Base-by-base conservation (phyloP, 2,113 vertebrate species). In the Hippocampus abdominalis region DNA sequence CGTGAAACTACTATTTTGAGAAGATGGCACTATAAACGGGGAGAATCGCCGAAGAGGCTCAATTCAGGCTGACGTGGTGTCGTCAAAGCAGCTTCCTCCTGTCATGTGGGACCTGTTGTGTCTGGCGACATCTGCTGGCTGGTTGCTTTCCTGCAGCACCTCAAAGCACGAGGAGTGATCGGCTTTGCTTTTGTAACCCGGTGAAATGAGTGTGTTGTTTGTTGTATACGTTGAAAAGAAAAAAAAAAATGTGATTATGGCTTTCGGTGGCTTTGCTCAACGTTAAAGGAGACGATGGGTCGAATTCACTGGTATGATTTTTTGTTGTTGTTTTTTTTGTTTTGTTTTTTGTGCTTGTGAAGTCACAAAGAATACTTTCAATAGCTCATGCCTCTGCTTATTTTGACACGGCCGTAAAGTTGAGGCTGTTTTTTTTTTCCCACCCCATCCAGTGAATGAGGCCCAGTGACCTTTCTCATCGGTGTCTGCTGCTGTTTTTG, bases 81-180 rank as follows among this genome's bases (percentile, higher is more conserved):
- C 49, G 46, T 66, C 39, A 25, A 23, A 27, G 67, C 81, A 84
- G 84, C 86, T 86, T 89, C 80, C 81, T 81, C 59, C 68, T 65
- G 80, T 82, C 82, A 84, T 82, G 72, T 84, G 66, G 53, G 67
- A 25, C 69, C 77, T 32, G 80, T 84, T 83, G 76, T 89, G 76
- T 79, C 71, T 68, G 79, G 82, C 76, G 68, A 86, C 86, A 81
- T 87, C 87, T 88, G 78, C 85, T 88, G 81, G 86, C 72, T 74
- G 76, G 72, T 75, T 85, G 84, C 72, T 69, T 68, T 79, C 74
- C 66, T 77, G 82, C 86, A 88, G 81, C 86, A 64, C 80, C 84
- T 83, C 73, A 82, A 78, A 87, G 76, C 39, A 75, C 89, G 88
- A 89, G 73, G 81, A 81, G 84, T 72, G 83, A 87, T 71, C 77